Percentiles rank a stretch among this genome's conserved stretches.
phyloP scores from a whole-genome alignment of 2,113 vertebrate genomes.

The Catharus bicknelli region DNA sequence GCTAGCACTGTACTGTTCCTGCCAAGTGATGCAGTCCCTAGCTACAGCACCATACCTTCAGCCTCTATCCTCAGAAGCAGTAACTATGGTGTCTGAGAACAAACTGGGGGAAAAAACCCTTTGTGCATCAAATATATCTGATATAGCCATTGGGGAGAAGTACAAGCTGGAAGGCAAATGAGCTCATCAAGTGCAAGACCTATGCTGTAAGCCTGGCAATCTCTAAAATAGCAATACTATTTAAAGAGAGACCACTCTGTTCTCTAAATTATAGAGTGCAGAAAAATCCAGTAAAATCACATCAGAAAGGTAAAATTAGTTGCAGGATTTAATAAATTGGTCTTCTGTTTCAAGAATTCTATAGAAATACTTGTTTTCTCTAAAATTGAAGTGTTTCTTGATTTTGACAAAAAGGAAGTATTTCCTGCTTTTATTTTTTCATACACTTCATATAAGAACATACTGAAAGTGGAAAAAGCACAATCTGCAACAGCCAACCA shows the following conservation, averaged over 20 bases:
- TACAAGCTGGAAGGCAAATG: background rate
- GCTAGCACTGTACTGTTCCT: background rate
- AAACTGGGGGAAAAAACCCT: background rate
- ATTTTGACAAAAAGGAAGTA: background rate
- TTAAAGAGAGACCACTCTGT: background rate
- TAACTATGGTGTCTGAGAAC: background rate
- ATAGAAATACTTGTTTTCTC: background rate
- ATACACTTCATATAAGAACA: background rate
- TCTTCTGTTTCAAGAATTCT: background rate
- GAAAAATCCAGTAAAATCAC: background rate
- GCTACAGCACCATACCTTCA: background rate
- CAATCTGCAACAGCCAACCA: background rate
- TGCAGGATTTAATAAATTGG: background rate
- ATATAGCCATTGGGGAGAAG: background rate
- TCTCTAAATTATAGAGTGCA: background rate
- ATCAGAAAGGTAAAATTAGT: constrained; percentile 13
- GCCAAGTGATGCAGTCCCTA: background rate
- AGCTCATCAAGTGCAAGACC: background rate
- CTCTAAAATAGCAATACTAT: background rate
- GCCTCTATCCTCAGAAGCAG: background rate
- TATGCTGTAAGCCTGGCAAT: background rate
- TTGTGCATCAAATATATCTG: background rate
- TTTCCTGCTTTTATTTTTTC: background rate
- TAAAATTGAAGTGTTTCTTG: background rate
- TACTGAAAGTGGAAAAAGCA: background rate